phyloP scores from a whole-genome alignment of 2,888 invertebrate species.

The Blastobasis adustella region DNA sequence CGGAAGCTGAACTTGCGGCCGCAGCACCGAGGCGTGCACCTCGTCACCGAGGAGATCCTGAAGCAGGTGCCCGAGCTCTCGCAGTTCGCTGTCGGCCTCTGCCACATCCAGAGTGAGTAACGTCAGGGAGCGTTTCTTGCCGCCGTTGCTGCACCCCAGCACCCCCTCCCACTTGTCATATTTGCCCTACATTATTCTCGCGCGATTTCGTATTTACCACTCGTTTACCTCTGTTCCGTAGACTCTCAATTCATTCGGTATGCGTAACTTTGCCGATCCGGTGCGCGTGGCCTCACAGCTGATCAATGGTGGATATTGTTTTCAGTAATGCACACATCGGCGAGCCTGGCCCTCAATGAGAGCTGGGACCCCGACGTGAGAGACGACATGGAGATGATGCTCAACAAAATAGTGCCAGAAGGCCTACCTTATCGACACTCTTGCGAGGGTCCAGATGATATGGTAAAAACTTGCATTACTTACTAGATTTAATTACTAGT shows the following conservation, averaged over 20 bases:
- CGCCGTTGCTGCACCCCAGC: slow-evolving; percentile 57
- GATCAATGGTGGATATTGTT: slow-evolving; percentile 48
- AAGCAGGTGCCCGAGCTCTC: slow-evolving; percentile 95
- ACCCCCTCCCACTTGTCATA: slow-evolving; percentile 52
- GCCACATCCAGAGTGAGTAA: slow-evolving; percentile 97
- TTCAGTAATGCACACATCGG: slow-evolving; percentile 97
- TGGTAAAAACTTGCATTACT: slow-evolving; percentile 78
- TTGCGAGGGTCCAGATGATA: slow-evolving; percentile 98
- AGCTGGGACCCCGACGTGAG: slow-evolving; percentile 98
- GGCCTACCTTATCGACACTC: slow-evolving; percentile 96
- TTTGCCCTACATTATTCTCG: slow-evolving; percentile 37
- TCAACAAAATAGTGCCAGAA: slow-evolving; percentile 99
- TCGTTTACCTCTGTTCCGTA: slow-evolving; percentile 2
- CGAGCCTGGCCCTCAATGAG: slow-evolving; percentile 97
- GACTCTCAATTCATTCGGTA: background rate
- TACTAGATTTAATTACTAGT: slow-evolving; percentile 1
- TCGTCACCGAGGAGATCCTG: slow-evolving; percentile 96
- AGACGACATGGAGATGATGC: slow-evolving; percentile 99
- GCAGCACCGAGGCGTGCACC: slow-evolving; percentile 96
- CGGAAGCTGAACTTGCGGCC: slow-evolving; percentile 96
- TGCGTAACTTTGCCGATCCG: background rate
- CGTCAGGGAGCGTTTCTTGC: slow-evolving; percentile 41
- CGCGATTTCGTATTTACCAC: slow-evolving; percentile 25
- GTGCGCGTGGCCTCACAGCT: slow-evolving; percentile 31
- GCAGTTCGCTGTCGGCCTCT: slow-evolving; percentile 95